phyloP scores from a whole-genome alignment of 2,797 vertebrate genomes.

The Artibeus lituratus region DNA sequence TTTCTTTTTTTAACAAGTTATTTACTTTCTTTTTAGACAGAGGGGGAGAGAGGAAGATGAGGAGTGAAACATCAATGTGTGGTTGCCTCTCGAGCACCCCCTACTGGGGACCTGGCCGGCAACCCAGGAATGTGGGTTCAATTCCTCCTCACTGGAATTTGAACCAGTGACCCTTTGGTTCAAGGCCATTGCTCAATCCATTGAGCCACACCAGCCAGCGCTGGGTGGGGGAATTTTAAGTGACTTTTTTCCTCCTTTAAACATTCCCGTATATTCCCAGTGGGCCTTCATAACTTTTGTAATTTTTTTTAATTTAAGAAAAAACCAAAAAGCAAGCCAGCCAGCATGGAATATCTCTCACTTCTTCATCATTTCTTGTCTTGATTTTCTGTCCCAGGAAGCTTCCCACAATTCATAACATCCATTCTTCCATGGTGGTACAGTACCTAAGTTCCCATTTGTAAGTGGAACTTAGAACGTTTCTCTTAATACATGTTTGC shows the following conservation, averaged over 20 bases:
- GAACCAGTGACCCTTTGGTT: no score
- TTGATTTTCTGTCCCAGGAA: neutral
- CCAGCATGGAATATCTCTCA: neutral
- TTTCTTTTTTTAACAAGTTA: neutral
- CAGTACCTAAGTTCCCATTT: neutral
- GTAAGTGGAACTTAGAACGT: neutral
- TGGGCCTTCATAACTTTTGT: neutral
- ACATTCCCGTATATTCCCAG: constrained; percentile 39
- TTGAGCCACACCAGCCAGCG: no score
- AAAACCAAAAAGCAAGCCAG: neutral
- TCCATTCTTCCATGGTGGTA: neutral
- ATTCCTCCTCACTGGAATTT: no score
- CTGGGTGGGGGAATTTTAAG: constrained; percentile 46
- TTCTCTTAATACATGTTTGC: no score
- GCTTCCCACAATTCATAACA: neutral
- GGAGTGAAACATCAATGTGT: no score
- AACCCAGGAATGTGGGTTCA: no score
- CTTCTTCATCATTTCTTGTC: neutral
- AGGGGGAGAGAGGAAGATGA: no score
- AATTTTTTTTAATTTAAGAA: neutral
- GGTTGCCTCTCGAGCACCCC: no score
- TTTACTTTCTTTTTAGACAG: no score
- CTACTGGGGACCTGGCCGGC: no score
- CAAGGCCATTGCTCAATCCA: no score
- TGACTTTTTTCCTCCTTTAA: constrained; percentile 49